A percentile compares a stretch with the other conserved stretches of the same genome.
Conservation (phyloP, 2,888 invertebrate species). For the Caenorhabditis doughertyi region DNA sequence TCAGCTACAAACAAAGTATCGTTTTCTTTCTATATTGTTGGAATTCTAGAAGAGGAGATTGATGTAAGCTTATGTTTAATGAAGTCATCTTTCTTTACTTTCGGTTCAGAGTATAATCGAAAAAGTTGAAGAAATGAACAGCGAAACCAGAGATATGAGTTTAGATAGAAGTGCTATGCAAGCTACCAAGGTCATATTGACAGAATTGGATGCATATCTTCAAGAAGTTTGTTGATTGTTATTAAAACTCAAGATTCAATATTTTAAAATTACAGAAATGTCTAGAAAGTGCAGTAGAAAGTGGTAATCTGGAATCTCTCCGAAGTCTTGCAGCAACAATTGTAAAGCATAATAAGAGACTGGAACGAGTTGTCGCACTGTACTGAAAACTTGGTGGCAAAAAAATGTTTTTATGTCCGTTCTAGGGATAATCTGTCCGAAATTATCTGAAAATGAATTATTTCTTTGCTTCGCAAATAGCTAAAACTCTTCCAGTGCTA, state of each 20-base stretch:
- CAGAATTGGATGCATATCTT: constrained; percentile 59
- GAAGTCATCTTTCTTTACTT: background rate
- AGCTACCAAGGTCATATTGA: constrained; percentile 59
- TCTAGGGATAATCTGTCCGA: too few relatives aligned
- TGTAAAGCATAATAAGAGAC: constrained; percentile 55
- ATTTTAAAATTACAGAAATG: constrained; percentile 56
- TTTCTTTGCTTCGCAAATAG: too few relatives aligned
- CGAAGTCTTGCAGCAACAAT: constrained; percentile 62
- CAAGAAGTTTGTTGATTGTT: constrained; percentile 49
- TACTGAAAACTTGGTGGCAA: too few relatives aligned
- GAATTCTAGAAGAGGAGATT: constrained; percentile 67
- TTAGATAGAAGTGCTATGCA: constrained; percentile 66
- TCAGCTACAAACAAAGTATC: constrained; percentile 63
- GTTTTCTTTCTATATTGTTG: constrained; percentile 66
- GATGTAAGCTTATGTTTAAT: constrained; percentile 46
- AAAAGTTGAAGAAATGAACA: constrained; percentile 67
- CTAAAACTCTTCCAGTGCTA: too few relatives aligned
- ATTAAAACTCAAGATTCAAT: background rate
- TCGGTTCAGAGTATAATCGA: constrained; percentile 56
- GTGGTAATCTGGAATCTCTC: constrained; percentile 69
- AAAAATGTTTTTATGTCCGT: too few relatives aligned
- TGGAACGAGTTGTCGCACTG: constrained; percentile 61
- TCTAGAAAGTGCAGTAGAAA: constrained; percentile 69
- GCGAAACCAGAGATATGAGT: constrained; percentile 64
- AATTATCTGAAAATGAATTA: too few relatives aligned